Percentiles rank a stretch among this genome's conserved stretches.
Evolutionary conservation across 2,797 vertebrate genomes (phyloP).

Genomic region (Denticeps clupeoides): DNA sequence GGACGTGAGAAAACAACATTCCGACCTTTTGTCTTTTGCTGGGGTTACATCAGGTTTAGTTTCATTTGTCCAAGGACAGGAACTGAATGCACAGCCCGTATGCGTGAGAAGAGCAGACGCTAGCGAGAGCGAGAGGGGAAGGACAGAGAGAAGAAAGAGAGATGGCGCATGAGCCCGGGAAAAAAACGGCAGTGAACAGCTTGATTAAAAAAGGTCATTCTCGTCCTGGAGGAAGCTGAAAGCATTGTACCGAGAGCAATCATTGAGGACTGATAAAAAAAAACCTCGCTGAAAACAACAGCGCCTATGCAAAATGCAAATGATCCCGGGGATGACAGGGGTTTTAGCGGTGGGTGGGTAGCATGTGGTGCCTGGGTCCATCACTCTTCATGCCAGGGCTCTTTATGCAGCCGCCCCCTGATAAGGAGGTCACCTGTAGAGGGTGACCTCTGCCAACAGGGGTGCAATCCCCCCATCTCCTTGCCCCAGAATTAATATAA

Average conservation of each 20-base stretch:
- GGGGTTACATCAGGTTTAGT: background rate
- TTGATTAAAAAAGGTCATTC: conserved; percentile 52
- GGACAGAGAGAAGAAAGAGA: conserved; percentile 19
- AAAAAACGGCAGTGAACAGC: conserved; percentile 24
- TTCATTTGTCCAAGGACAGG: background rate
- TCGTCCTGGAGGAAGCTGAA: conserved; percentile 47
- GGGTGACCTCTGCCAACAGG: conserved; percentile 34
- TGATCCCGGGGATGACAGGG: conserved; percentile 45
- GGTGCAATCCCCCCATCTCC: too few species aligned
- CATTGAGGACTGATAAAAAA: conserved; percentile 30
- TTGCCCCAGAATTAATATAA: too few species aligned
- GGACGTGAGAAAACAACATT: conserved; percentile 3
- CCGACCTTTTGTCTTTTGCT: background rate
- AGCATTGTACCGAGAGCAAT: conserved; percentile 45
- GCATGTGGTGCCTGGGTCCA: conserved; percentile 33
- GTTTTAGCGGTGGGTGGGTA: too few species aligned
- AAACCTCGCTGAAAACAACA: conserved; percentile 53
- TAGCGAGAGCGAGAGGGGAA: conserved; percentile 9
- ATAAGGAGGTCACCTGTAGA: conserved; percentile 40
- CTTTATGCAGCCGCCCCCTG: conserved; percentile 47
- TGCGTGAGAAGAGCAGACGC: too few species aligned
- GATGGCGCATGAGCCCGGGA: background rate
- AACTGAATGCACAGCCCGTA: too few species aligned
- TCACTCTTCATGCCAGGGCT: conserved; percentile 46
- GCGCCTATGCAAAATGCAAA: conserved; percentile 58